These are phyloP conservation scores for Lipotes vexillifer DNA, from an alignment of 2,113 vertebrate species.

Conservation along the genomic window DNA sequence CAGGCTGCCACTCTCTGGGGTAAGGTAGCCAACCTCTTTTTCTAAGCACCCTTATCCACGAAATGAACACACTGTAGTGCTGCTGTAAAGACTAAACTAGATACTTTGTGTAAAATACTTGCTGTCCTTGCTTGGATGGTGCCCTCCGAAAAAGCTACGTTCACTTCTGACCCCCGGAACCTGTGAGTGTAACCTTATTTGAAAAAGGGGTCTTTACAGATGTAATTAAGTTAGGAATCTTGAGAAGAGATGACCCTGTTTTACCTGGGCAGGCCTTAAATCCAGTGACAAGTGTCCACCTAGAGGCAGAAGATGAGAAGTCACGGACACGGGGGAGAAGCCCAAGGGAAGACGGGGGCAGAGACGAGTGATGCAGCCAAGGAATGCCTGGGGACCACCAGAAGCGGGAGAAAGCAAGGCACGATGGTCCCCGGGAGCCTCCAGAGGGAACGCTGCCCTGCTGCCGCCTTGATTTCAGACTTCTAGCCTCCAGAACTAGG, in stretches of 20 bases:
- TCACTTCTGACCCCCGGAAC: background rate
- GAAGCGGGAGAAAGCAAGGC: background rate
- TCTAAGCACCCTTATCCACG: background rate
- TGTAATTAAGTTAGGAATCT: too few species aligned
- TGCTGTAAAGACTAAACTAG: background rate
- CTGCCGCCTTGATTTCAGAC: background rate
- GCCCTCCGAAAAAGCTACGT: accelerated
- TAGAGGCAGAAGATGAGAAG: background rate
- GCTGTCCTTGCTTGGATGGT: background rate
- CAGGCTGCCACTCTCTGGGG: background rate
- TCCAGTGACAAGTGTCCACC: background rate
- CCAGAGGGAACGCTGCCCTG: background rate
- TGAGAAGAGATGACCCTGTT: too few species aligned
- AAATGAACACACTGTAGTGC: background rate
- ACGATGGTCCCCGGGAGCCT: too few species aligned
- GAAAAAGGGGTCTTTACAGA: background rate
- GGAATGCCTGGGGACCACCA: accelerated
- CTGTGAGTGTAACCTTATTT: background rate
- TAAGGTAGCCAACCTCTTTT: background rate
- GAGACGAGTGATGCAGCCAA: background rate
- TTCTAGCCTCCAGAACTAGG: background rate
- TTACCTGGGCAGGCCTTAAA: too few species aligned
- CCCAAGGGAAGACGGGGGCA: background rate
- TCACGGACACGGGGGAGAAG: accelerated
- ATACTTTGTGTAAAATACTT: background rate